These are phyloP conservation scores for Hermetia illucens DNA, from an alignment of 1,140 invertebrate genomes.

Conservation along the genomic window DNA sequence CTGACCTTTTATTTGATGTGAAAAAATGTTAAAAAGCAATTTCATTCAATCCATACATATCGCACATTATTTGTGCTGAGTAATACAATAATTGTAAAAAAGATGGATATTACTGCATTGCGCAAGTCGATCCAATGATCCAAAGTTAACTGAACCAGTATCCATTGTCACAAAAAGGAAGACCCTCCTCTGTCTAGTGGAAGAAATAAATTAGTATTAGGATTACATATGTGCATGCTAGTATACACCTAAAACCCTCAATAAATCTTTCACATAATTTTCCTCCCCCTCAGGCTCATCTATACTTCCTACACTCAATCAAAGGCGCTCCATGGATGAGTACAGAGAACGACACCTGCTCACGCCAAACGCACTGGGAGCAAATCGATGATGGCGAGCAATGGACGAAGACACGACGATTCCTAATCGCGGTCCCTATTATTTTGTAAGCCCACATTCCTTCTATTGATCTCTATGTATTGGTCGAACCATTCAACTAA, in stretches of 20 bases:
- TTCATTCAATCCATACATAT: too few species aligned
- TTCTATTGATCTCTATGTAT: not conserved
- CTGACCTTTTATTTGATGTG: too few species aligned
- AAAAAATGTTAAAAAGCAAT: too few species aligned
- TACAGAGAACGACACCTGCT: constrained; percentile 45
- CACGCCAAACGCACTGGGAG: constrained; percentile 55
- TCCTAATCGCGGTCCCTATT: constrained; percentile 48
- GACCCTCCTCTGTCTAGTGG: not conserved
- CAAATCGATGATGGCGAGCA: constrained; percentile 59
- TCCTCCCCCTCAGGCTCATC: constrained; percentile 36
- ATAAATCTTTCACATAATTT: not conserved
- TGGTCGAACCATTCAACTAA: not conserved
- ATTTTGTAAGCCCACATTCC: constrained; percentile 48
- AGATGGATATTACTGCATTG: too few species aligned
- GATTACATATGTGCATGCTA: too few species aligned
- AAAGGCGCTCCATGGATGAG: constrained; percentile 60
- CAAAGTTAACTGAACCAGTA: too few species aligned
- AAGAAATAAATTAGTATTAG: too few species aligned
- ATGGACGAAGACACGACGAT: constrained; percentile 54
- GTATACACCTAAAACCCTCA: too few species aligned
- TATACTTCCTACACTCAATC: constrained; percentile 48
- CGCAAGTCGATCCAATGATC: too few species aligned
- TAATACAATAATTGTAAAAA: too few species aligned
- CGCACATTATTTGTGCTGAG: too few species aligned
- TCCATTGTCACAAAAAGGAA: too few species aligned